Evolutionary conservation across 2,797 vertebrate genomes (phyloP).

Genomic region (Pseudotriccus pelzelni): DNA sequence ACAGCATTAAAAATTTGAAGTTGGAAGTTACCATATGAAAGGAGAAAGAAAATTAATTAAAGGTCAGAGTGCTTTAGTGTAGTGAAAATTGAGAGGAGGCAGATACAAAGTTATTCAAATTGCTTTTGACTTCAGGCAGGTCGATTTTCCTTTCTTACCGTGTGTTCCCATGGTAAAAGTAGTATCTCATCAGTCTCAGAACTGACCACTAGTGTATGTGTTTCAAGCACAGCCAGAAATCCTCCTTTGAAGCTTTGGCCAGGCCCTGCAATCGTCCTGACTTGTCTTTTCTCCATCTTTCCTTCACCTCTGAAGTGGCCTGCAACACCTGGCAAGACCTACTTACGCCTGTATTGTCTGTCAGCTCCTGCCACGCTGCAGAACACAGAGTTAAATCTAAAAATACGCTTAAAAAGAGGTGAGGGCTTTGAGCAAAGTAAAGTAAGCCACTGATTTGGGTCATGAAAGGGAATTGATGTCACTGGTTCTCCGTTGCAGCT

Average conservation of each 20-base stretch:
- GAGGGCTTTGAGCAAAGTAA: slow-evolving; percentile 56
- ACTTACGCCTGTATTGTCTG: slow-evolving; percentile 35
- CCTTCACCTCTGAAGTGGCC: neutral
- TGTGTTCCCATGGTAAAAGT: slow-evolving; percentile 31
- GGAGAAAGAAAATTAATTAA: slow-evolving; percentile 35
- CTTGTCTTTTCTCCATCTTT: slow-evolving; percentile 49
- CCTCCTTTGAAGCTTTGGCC: slow-evolving; percentile 52
- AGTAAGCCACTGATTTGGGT: slow-evolving; percentile 67
- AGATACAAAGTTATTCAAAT: slow-evolving; percentile 55
- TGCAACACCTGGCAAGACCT: slow-evolving; percentile 45
- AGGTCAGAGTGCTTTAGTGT: slow-evolving; percentile 20
- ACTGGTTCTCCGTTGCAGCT: slow-evolving; percentile 29
- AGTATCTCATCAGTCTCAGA: slow-evolving; percentile 34
- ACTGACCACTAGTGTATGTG: slow-evolving; percentile 31
- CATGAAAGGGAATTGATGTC: slow-evolving; percentile 58
- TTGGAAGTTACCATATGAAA: slow-evolving; percentile 38
- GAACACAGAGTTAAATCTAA: slow-evolving; percentile 57
- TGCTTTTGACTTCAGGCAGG: slow-evolving; percentile 22
- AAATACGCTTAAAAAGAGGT: slow-evolving; percentile 63
- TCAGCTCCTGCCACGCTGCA: slow-evolving; percentile 12
- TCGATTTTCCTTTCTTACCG: slow-evolving; percentile 29
- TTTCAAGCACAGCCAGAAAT: slow-evolving; percentile 59
- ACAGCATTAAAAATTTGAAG: neutral
- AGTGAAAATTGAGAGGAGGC: slow-evolving; percentile 26
- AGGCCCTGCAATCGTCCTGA: neutral